Conservation (phyloP, 23 tunicate genomes). For the Diplosoma virens region DNA sequence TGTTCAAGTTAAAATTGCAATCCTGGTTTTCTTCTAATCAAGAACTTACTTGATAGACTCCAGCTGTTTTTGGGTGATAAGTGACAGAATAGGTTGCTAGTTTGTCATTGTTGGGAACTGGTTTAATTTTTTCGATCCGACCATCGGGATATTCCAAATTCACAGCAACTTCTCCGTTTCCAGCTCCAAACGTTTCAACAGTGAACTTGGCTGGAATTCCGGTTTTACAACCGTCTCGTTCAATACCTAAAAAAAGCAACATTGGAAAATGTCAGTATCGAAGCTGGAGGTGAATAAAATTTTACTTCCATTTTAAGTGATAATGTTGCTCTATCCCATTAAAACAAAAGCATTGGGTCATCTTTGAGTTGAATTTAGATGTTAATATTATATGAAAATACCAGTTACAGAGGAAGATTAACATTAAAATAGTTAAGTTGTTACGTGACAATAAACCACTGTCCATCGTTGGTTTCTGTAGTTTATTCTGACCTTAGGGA, state of each 20-base stretch:
- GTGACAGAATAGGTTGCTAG: conserved; percentile 75
- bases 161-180: conserved; percentile 74
- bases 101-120: conserved; percentile 87
- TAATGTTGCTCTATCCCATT: no score
- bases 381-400: no score
- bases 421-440: no score
- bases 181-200: conserved; percentile 86
- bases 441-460: no score
- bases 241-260: conserved; percentile 44
- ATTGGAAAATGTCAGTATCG: neutral
- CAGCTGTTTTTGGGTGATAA: conserved; percentile 73
- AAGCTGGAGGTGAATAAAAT: neutral
- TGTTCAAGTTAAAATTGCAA: no score
- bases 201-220: conserved; percentile 86
- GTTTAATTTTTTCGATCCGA: conserved; percentile 45
- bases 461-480: no score
- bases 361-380: no score
- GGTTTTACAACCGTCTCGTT: conserved; percentile 67
- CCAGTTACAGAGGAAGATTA: no score
- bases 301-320: no score
- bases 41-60: conserved; percentile 57
- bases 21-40: no score
- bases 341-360: no score
- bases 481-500: no score
- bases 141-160: conserved; percentile 82